Evolutionary conservation across 2,888 invertebrate genomes (phyloP).

Genomic region (Pammene fasciana): DNA sequence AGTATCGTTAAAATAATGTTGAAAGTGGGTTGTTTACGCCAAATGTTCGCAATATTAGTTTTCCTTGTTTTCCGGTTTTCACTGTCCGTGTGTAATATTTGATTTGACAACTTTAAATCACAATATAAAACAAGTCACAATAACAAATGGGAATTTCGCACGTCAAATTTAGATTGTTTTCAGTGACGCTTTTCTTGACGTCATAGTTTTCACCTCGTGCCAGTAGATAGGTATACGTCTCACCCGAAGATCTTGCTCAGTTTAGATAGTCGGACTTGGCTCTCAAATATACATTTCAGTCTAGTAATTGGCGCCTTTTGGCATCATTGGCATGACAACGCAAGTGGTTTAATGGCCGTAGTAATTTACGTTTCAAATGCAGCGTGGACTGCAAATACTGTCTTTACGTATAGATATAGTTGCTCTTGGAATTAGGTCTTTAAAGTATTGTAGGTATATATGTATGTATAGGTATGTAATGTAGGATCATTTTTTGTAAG

Average conservation of each 20-base stretch:
- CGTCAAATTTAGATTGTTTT: background rate
- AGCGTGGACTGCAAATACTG: constrained; percentile 22
- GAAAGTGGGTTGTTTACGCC: constrained; percentile 11
- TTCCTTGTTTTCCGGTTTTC: constrained; percentile 17
- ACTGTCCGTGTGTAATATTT: background rate
- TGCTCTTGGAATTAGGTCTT: background rate
- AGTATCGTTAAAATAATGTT: background rate
- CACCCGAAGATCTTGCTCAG: constrained; percentile 46
- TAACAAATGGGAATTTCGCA: background rate
- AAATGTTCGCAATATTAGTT: constrained; percentile 1
- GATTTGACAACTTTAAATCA: constrained; percentile 2
- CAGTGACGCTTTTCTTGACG: constrained; percentile 23
- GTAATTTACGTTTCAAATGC: constrained; percentile 33
- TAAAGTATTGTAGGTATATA: background rate
- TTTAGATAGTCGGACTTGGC: constrained; percentile 47
- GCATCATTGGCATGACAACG: constrained; percentile 34
- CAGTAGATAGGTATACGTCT: constrained; percentile 48
- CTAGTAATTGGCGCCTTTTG: constrained; percentile 43
- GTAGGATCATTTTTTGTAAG: too few relatives aligned
- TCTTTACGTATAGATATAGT: background rate
- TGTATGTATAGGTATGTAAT: too few relatives aligned
- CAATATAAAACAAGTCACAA: background rate
- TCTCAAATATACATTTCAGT: constrained; percentile 41
- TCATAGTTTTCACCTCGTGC: constrained; percentile 43
- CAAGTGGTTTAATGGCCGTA: constrained; percentile 33